Percentiles rank a stretch among this genome's conserved stretches.
phyloP scores from a whole-genome alignment of 2,797 vertebrate species.

The Siniperca scherzeri region DNA sequence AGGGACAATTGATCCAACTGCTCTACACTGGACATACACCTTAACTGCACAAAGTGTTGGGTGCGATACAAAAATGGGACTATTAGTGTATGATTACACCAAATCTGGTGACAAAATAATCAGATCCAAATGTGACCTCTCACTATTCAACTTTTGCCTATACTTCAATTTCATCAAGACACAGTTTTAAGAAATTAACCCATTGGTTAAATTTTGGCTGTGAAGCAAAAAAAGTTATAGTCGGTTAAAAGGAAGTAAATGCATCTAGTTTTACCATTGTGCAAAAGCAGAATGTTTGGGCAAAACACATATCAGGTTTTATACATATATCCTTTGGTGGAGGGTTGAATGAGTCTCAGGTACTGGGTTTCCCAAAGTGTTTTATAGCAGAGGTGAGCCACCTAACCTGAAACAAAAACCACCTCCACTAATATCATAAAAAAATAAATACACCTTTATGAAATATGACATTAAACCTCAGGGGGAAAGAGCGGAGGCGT shows the following conservation, averaged over 20 bases:
- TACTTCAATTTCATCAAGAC: not conserved
- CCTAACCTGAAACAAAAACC: no score
- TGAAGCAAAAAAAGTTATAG: not conserved
- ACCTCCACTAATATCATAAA: no score
- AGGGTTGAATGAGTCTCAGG: no score
- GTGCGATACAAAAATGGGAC: not conserved
- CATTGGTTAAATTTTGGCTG: not conserved
- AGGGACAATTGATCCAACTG: no score
- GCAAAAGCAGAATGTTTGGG: not conserved
- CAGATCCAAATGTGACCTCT: not conserved
- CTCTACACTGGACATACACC: not conserved
- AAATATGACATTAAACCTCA: no score
- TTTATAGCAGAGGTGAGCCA: no score
- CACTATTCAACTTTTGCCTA: not conserved
- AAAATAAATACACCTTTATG: no score
- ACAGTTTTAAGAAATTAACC: not conserved
- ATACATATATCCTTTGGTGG: not conserved
- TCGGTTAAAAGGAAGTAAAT: no score
- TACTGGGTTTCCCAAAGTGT: no score
- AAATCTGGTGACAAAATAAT: not conserved
- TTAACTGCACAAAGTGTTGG: not conserved
- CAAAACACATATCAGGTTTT: not conserved
- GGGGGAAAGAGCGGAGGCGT: no score
- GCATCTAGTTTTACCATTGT: no score
- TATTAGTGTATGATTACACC: not conserved